A percentile compares a stretch with the other conserved stretches of the same genome.
These are phyloP conservation scores for Pachycephala philippinensis DNA, from an alignment of 2,113 vertebrate species.

Conservation along the genomic window DNA sequence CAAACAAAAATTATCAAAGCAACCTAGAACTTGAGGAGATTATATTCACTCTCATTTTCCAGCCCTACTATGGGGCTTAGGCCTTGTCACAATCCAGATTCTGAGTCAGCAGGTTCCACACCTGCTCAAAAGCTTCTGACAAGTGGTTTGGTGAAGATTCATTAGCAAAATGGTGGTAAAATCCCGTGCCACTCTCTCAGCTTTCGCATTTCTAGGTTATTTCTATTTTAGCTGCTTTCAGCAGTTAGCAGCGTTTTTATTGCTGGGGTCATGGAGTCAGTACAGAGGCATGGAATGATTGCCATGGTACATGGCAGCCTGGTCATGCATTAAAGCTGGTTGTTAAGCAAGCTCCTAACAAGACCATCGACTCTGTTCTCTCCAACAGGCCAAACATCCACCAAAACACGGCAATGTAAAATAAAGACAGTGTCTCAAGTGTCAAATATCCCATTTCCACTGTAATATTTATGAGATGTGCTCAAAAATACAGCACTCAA, in stretches of 20 bases:
- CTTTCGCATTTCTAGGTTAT: neutral
- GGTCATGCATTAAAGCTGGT: conserved; percentile 12
- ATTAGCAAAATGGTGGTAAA: neutral
- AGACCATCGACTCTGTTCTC: neutral
- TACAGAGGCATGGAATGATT: conserved; percentile 6
- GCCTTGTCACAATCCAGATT: neutral
- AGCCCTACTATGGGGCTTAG: accelerated
- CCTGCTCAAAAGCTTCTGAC: neutral
- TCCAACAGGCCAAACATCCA: neutral
- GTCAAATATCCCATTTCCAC: neutral
- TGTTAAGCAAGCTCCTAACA: conserved; percentile 42
- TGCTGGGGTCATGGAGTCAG: neutral
- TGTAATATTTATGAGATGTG: neutral
- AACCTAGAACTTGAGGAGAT: neutral
- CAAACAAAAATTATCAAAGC: neutral
- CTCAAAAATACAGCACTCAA: neutral
- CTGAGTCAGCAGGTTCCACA: neutral
- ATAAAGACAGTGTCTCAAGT: neutral
- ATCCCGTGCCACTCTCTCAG: neutral
- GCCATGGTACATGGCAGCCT: conserved; percentile 17
- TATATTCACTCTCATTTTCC: neutral
- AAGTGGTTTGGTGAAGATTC: neutral
- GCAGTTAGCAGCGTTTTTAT: neutral
- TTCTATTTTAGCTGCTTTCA: neutral
- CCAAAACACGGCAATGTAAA: neutral